Evolutionary conservation across 1,140 invertebrate genomes (phyloP), one percentile per base, ranked within the genome.

Genomic region (Nylanderia fulva): DNA sequence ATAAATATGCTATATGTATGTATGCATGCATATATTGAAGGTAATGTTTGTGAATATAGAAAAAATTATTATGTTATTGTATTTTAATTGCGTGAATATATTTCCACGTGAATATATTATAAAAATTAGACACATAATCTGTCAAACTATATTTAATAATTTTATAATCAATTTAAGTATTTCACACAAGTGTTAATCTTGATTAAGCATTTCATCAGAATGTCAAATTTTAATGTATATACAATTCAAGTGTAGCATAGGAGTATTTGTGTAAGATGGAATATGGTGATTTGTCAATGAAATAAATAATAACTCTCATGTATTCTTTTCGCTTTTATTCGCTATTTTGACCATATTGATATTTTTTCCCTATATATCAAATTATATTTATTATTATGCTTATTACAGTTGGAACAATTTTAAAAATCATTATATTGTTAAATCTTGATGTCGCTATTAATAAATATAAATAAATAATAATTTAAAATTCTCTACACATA

Each of bases 241-340:
- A 79, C 15, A 18, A 54, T 68, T 1, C 5, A 54, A 68, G 27
- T 68, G 18, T 76, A 64, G 45, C 13, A 27, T 18, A n/a, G 36
- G 66, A 77, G 33, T n/a, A 79, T 79, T 68, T 29, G 4, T 77
- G 42, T 66, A 52, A 77, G 33, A 64, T 68, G 42, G 18, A 64
- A 24, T 8, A 52, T 54, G 3, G 2, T 15, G 8, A 68, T 66
- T 54, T 4, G 2, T 24, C 21, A 54, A 54, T 36, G 9, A 68
- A 79, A 76, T 76, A 76, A 76, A 77, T 48, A 39, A 77, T 36
- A 52, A 21, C 21, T 75, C 18, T 9, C 36, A 24, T 13, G 13
- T 33, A 5, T 1, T 27, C 21, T 52, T 29, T 8, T 45, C 8
- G 5, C 21, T 13, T 39, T 60, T 27, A 11, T 9, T 64, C 4